Conservation (phyloP, 2,888 invertebrate genomes). For the Drepana falcataria region DNA sequence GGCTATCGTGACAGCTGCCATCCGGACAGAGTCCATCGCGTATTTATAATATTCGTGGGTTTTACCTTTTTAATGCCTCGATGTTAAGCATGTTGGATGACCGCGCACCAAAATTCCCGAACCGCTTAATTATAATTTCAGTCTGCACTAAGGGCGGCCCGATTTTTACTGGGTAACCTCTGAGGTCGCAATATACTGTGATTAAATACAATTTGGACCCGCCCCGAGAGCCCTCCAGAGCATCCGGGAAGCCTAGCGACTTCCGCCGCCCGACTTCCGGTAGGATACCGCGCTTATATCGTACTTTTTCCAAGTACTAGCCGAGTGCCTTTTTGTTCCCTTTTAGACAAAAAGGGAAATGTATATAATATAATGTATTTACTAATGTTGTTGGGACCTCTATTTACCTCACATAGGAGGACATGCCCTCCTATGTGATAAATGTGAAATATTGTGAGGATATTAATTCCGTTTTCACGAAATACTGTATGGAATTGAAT, state of each 20-base stretch:
- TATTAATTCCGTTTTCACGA: no score
- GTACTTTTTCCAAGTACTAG: slow-evolving; percentile 59
- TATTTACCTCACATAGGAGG: no score
- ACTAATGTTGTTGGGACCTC: no score
- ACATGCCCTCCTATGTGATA: no score
- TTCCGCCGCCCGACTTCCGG: slow-evolving; percentile 68
- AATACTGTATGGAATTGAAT: no score
- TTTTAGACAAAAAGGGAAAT: slow-evolving; percentile 34
- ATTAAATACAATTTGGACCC: slow-evolving; percentile 70
- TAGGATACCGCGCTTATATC: slow-evolving; percentile 63
- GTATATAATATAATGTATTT: neutral
- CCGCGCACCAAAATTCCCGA: slow-evolving; percentile 24
- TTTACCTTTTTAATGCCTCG: no score
- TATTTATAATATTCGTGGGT: no score
- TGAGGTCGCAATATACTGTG: slow-evolving; percentile 45
- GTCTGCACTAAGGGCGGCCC: slow-evolving; percentile 19
- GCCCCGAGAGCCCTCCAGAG: slow-evolving; percentile 61
- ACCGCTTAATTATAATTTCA: slow-evolving; percentile 40
- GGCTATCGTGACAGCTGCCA: no score
- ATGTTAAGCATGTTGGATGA: neutral
- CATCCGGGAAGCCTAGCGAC: slow-evolving; percentile 73
- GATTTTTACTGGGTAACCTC: slow-evolving; percentile 28
- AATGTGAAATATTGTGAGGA: no score
- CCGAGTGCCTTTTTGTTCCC: slow-evolving; percentile 57
- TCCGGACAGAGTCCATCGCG: no score